Percentiles rank a stretch among this genome's conserved stretches.
Evolutionary conservation across 2,888 invertebrate species (phyloP).

Genomic region (Nineta flava): DNA sequence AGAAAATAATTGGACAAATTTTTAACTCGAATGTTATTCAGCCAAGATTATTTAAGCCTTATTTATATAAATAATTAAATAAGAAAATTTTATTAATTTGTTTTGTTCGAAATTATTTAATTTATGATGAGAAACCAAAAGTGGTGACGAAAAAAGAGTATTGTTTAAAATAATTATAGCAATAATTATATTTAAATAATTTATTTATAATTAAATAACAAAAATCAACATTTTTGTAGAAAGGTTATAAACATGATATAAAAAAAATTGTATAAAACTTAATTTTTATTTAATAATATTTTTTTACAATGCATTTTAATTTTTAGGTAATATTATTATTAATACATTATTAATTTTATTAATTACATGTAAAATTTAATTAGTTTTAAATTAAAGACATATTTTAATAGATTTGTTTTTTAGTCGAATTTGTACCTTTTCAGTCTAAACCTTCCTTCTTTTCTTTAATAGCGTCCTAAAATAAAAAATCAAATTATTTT

Average conservation of each 20-base stretch:
- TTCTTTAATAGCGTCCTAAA: slow-evolving; percentile 74
- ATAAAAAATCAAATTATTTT: slow-evolving; percentile 23
- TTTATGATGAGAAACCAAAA: too few species aligned
- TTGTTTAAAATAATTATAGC: neutral
- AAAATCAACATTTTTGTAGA: neutral
- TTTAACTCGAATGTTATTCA: too few species aligned
- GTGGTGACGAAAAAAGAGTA: neutral
- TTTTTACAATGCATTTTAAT: slow-evolving; percentile 2
- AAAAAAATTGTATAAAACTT: slow-evolving; percentile 6
- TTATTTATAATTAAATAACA: neutral
- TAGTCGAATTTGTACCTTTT: slow-evolving; percentile 9
- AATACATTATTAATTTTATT: neutral
- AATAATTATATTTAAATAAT: slow-evolving; percentile 9
- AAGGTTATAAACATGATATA: too few species aligned
- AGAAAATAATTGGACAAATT: too few species aligned
- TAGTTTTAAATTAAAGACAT: too few species aligned
- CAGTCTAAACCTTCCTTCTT: slow-evolving; percentile 75
- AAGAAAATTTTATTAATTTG: too few species aligned
- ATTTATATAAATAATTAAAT: too few species aligned
- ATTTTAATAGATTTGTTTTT: too few species aligned
- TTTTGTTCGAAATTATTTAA: too few species aligned
- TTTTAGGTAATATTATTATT: neutral
- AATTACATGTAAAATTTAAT: too few species aligned
- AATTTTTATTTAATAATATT: slow-evolving; percentile 7
- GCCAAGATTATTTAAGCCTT: too few species aligned